Conservation (phyloP, 2,797 vertebrate genomes). For the Glyptemys insculpta region DNA sequence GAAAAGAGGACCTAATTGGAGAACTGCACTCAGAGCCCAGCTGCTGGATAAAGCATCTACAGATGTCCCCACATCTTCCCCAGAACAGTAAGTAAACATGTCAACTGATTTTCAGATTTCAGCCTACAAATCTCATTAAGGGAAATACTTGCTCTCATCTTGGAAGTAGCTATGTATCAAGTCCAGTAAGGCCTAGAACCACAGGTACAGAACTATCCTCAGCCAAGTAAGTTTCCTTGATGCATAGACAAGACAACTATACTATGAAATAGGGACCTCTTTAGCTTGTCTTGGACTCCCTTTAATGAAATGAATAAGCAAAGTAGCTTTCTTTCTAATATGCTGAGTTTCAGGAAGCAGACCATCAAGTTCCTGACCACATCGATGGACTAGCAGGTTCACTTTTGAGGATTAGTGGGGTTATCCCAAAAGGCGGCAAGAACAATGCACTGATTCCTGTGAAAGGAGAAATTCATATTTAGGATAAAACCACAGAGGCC, state of each 20-base stretch:
- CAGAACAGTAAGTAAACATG: not conserved
- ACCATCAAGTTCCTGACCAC: not conserved
- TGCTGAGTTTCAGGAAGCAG: slow-evolving; percentile 10
- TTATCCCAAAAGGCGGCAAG: not conserved
- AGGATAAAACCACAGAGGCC: not conserved
- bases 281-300: slow-evolving; percentile 5
- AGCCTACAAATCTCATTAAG: not conserved
- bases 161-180: not conserved
- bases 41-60: not conserved
- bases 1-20: no score
- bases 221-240: slow-evolving; percentile 37
- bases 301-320: slow-evolving; percentile 27
- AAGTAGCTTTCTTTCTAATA: not conserved
- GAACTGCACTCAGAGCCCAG: not conserved
- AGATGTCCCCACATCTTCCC: not conserved
- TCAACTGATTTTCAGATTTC: slow-evolving; percentile 6
- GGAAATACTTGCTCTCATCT: not conserved
- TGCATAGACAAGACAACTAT: slow-evolving; percentile 6
- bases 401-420: not conserved
- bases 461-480: not conserved
- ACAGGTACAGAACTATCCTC: not conserved
- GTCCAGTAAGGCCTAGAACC: not conserved
- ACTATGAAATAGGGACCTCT: not conserved
- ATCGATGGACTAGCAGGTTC: not conserved
- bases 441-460: not conserved